Conservation (phyloP, 2,113 vertebrate genomes). For the Vulpes lagopus region DNA sequence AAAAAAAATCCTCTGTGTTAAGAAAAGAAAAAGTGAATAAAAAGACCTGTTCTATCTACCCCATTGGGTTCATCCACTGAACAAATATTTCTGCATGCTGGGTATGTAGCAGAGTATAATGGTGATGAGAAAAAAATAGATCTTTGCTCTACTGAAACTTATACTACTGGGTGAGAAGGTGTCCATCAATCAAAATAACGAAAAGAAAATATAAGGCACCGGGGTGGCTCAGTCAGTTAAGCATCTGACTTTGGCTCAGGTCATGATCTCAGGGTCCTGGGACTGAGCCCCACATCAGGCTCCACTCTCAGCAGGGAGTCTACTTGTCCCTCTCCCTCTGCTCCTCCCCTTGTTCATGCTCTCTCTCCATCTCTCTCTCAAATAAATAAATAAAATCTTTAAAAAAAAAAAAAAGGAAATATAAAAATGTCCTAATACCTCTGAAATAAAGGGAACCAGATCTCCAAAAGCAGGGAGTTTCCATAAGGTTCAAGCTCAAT, state of each 20-base stretch:
- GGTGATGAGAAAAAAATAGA: neutral
- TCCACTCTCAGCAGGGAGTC: no score
- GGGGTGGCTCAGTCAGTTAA: no score
- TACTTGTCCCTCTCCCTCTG: no score
- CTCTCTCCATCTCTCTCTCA: no score
- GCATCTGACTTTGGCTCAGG: no score
- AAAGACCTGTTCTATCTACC: neutral
- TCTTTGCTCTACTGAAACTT: neutral
- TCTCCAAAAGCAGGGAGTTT: neutral
- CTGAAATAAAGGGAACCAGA: conserved; percentile 6
- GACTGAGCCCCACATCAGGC: no score
- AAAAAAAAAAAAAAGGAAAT: neutral
- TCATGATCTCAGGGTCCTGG: no score
- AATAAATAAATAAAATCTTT: no score
- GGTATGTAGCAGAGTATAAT: neutral
- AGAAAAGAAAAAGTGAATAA: neutral
- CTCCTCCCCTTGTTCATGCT: no score
- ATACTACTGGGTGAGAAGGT: neutral
- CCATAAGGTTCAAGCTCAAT: neutral
- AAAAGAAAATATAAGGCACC: neutral
- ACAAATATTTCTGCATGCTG: neutral
- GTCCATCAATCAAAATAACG: neutral
- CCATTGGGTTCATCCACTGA: conserved; percentile 7
- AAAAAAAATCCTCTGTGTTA: neutral
- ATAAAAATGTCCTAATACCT: neutral